A percentile compares a stretch with the other conserved stretches of the same genome.
phyloP scores from a whole-genome alignment of 2,797 vertebrate species.

The Tauraco hartlaubi region DNA sequence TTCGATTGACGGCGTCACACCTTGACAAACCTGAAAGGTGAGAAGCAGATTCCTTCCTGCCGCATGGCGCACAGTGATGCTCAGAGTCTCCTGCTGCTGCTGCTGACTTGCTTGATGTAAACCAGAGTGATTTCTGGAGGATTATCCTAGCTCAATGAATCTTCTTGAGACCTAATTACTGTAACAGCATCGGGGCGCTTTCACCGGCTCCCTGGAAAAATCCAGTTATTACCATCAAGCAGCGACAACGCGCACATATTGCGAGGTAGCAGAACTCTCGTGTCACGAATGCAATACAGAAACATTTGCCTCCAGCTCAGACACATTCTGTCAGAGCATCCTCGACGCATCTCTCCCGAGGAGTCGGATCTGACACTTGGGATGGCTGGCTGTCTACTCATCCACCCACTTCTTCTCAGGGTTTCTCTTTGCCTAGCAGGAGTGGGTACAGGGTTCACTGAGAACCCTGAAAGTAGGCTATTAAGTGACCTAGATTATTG shows the following conservation, averaged over 20 bases:
- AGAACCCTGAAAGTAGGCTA: slow-evolving; percentile 69
- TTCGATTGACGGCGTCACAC: background rate
- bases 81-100: background rate
- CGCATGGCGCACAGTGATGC: background rate
- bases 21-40: background rate
- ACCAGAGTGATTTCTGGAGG: background rate
- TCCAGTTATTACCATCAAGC: slow-evolving; percentile 28
- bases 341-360: slow-evolving; percentile 41
- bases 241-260: background rate
- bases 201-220: background rate
- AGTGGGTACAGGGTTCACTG: slow-evolving; percentile 67
- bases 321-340: slow-evolving; percentile 74
- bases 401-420: slow-evolving; percentile 75
- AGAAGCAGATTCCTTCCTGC: background rate
- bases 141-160: background rate
- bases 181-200: background rate
- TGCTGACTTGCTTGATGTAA: background rate
- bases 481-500: slow-evolving; percentile 73
- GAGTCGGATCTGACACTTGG: slow-evolving; percentile 74
- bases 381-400: slow-evolving; percentile 74
- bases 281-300: slow-evolving; percentile 63
- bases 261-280: slow-evolving; percentile 56
- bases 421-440: slow-evolving; percentile 73
- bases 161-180: background rate
- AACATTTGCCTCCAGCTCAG: slow-evolving; percentile 74